These are phyloP conservation scores for Lasiommata megera DNA, from an alignment of 2,888 invertebrate species.

Conservation along the genomic window DNA sequence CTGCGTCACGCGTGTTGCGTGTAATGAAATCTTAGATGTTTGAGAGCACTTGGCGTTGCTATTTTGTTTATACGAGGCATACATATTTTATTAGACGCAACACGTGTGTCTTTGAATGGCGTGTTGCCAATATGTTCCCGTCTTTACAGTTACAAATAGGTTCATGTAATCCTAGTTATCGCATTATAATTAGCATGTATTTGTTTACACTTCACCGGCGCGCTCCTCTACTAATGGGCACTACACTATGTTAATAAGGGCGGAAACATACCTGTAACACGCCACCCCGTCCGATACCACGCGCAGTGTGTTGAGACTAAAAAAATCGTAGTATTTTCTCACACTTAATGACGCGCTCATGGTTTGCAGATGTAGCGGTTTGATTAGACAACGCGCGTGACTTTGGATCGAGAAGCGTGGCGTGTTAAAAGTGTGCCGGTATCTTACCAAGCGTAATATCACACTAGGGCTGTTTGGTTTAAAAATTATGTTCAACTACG, in stretches of 20 bases:
- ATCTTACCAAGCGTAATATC: not conserved
- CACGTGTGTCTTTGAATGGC: not conserved
- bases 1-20: not conserved
- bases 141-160: slow-evolving; percentile 59
- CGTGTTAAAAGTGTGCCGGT: not conserved
- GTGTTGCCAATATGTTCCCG: not conserved
- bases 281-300: not conserved
- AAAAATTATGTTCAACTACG: not conserved
- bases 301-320: no score
- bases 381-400: not conserved
- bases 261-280: not conserved
- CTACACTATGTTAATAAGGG: not conserved
- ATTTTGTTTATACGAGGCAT: no score
- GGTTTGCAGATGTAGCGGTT: no score
- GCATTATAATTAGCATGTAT: slow-evolving; percentile 11
- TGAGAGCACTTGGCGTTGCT: no score
- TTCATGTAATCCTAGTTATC: slow-evolving; percentile 51
- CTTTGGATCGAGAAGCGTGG: not conserved
- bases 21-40: not conserved
- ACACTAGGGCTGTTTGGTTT: not conserved
- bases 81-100: no score
- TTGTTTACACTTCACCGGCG: slow-evolving; percentile 1
- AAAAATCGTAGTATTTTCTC: no score
- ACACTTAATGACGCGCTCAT: no score
- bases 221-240: slow-evolving; percentile 5